Percentiles rank a stretch among this genome's conserved stretches.
phyloP scores from a whole-genome alignment of 2,797 vertebrate species.

The Phalloptychus januarius region DNA sequence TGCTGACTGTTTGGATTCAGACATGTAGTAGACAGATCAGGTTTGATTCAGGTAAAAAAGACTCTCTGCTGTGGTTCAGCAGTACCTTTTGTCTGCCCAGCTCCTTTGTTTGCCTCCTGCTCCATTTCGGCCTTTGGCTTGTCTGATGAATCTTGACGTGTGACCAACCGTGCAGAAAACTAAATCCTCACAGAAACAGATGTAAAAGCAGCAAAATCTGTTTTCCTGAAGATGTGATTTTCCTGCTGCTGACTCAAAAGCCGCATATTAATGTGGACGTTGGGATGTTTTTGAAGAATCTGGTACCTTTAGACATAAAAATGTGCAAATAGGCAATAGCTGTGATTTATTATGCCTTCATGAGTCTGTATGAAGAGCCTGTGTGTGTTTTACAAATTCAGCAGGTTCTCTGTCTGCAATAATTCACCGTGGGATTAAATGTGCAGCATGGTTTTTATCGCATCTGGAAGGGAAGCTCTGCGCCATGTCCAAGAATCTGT shows the following conservation, averaged over 20 bases:
- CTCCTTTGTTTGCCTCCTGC: background rate
- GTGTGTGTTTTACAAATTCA: background rate
- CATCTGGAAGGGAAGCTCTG: background rate
- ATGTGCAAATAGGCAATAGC: background rate
- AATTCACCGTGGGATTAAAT: slow-evolving; percentile 1
- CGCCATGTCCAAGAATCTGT: background rate
- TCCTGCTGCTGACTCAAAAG: background rate
- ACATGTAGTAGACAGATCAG: background rate
- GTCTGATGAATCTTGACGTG: background rate
- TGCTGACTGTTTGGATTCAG: background rate
- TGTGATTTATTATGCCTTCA: background rate
- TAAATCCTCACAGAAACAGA: background rate
- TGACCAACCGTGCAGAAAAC: background rate
- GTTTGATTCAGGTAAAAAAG: background rate
- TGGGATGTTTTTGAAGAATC: background rate
- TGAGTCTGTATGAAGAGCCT: background rate
- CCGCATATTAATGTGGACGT: background rate
- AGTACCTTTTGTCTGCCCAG: background rate
- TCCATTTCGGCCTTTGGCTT: background rate
- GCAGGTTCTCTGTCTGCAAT: background rate
- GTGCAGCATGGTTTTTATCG: background rate
- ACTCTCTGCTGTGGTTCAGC: background rate
- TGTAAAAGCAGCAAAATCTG: background rate
- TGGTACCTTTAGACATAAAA: background rate
- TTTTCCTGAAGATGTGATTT: background rate